Evolutionary conservation across 2,113 vertebrate species (phyloP).

Genomic region (Mesitornis unicolor): DNA sequence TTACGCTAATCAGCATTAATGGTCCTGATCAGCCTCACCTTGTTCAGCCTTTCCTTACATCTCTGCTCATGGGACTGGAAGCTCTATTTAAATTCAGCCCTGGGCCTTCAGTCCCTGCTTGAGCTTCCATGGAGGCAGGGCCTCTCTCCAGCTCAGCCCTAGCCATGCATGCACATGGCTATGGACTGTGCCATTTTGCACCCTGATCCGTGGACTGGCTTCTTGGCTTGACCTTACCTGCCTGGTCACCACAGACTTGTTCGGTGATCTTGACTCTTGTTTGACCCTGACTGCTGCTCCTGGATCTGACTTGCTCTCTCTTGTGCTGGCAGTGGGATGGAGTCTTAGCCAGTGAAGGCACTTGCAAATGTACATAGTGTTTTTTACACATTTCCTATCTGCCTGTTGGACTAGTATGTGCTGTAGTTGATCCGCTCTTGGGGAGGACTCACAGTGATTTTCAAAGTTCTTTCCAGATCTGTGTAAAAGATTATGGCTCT

Average conservation of each 20-base stretch:
- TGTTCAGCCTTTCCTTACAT: not conserved
- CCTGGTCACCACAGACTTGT: not conserved
- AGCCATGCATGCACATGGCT: no score
- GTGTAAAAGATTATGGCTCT: not conserved
- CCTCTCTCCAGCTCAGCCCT: not conserved
- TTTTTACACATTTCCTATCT: not conserved
- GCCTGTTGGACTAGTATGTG: not conserved
- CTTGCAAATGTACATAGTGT: not conserved
- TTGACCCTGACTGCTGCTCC: not conserved
- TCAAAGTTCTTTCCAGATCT: not conserved
- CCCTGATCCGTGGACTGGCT: not conserved
- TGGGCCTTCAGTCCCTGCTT: not conserved
- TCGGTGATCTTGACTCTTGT: not conserved
- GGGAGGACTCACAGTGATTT: not conserved
- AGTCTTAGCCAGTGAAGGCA: not conserved
- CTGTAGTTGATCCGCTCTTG: not conserved
- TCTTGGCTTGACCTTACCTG: not conserved
- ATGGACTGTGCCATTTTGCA: not conserved
- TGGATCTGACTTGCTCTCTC: fast-evolving
- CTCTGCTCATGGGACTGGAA: not conserved
- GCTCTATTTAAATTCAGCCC: not conserved
- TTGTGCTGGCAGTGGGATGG: fast-evolving
- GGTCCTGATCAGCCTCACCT: not conserved
- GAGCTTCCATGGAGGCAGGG: no score
- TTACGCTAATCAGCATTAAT: not conserved